phyloP scores from a whole-genome alignment of 92 coral and sea anemone species.

The Phymanthus crucifer region DNA sequence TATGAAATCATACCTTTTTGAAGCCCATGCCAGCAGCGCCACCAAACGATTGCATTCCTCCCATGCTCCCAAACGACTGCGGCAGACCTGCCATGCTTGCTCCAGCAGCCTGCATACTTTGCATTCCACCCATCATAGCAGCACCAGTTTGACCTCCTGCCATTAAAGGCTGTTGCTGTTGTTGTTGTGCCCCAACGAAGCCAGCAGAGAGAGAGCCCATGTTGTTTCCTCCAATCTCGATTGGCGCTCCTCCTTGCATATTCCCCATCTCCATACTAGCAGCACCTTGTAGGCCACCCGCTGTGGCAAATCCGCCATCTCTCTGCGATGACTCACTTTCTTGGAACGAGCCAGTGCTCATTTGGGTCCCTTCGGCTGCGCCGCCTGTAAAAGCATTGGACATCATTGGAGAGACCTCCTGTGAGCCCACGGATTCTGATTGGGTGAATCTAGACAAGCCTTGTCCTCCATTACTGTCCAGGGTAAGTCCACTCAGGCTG shows the following conservation, averaged over 20 bases:
- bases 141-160: conserved; percentile 36
- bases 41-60: conserved; percentile 47
- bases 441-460: conserved; percentile 13
- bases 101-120: conserved; percentile 2
- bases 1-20: conserved; percentile 23
- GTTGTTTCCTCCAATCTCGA: conserved; percentile 20
- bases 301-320: conserved; percentile 10
- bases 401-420: conserved; percentile 28
- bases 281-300: conserved; percentile 17
- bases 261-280: conserved; percentile 6
- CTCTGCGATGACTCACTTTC: conserved; percentile 1
- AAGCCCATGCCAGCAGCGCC: conserved; percentile 37
- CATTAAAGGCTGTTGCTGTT: conserved; percentile 47
- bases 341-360: conserved; percentile 13
- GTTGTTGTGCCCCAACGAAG: conserved; percentile 22
- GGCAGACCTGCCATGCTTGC: conserved; percentile 24
- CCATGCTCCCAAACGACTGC: conserved; percentile 28
- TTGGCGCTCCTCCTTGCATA: neutral
- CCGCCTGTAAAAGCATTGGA: conserved; percentile 25
- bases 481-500: conserved; percentile 18
- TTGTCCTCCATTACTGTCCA: conserved; percentile 15
- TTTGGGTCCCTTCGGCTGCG: conserved; percentile 9
- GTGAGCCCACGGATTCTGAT: neutral
- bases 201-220: conserved; percentile 35
- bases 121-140: conserved; percentile 22